Evolutionary conservation across 30 jellyfish, hydroid and myxozoan species (phyloP).

Genomic region (Chrysaora quinquecirrha): DNA sequence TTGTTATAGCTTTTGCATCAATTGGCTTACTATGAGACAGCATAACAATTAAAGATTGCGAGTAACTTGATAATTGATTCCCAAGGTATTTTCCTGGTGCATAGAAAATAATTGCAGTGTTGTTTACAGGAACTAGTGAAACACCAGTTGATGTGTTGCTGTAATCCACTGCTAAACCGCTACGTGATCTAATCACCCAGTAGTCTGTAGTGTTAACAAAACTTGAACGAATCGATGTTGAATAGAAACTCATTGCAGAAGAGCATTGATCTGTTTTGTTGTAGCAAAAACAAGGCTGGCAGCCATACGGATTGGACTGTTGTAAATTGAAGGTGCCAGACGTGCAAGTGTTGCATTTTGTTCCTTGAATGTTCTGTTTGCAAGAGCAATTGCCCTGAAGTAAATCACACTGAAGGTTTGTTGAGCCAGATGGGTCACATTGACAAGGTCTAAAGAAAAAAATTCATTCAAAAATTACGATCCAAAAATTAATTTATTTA

Average conservation of each 20-base stretch:
- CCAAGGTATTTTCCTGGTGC: slow-evolving; percentile 74
- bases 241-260: slow-evolving; percentile 40
- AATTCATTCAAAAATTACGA: too few species aligned
- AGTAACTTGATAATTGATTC: slow-evolving; percentile 51
- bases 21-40: background rate
- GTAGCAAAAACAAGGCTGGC: slow-evolving; percentile 85
- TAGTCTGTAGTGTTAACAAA: slow-evolving; percentile 32
- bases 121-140: background rate
- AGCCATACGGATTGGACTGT: slow-evolving; percentile 55
- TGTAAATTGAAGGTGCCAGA: slow-evolving; percentile 48
- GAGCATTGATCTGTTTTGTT: slow-evolving; percentile 63
- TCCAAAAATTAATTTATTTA: too few species aligned
- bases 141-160: slow-evolving; percentile 46
- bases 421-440: slow-evolving; percentile 75
- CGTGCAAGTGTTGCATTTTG: slow-evolving; percentile 65
- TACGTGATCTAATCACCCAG: slow-evolving; percentile 13
- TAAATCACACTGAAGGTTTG: slow-evolving; percentile 71
- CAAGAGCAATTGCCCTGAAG: slow-evolving; percentile 74
- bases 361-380: slow-evolving; percentile 56
- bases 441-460: slow-evolving; percentile 67
- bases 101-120: background rate
- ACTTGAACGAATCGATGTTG: background rate
- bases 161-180: slow-evolving; percentile 18
- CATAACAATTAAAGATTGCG: slow-evolving; percentile 27
- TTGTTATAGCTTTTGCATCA: background rate